A percentile compares a stretch with the other conserved stretches of the same genome.
phyloP scores from a whole-genome alignment of 2,113 vertebrate species.

The Turdus rufiventris region DNA sequence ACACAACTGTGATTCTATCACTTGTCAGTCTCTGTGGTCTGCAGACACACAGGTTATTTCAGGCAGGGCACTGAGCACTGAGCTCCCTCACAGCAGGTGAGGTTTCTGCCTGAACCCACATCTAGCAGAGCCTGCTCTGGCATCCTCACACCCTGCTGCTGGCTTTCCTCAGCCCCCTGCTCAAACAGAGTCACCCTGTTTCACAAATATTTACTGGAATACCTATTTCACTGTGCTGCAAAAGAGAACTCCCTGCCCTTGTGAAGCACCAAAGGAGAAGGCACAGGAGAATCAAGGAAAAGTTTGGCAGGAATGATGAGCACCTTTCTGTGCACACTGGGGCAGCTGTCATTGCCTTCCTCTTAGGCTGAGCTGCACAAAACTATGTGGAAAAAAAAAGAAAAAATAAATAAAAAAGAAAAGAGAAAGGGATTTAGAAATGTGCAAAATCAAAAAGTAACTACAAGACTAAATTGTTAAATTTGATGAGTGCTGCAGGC shows the following conservation, averaged over 20 bases:
- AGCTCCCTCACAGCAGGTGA: not conserved
- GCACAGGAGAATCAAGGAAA: not conserved
- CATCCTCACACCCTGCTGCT: not conserved
- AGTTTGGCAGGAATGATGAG: not conserved
- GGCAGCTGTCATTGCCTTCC: not conserved
- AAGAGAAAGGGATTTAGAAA: not conserved
- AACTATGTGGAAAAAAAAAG: fast-evolving
- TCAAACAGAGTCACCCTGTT: not conserved
- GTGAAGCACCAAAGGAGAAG: not conserved
- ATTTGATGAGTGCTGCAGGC: not conserved
- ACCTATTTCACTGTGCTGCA: not conserved
- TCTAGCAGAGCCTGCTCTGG: not conserved
- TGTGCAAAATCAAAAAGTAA: not conserved
- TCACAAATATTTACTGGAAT: not conserved
- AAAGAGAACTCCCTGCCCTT: not conserved
- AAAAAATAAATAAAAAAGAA: not conserved
- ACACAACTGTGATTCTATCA: not conserved
- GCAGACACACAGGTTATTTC: not conserved
- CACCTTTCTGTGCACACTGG: not conserved
- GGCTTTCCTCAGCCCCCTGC: not conserved
- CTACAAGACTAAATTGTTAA: not conserved
- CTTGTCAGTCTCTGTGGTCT: not conserved
- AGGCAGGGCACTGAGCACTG: not conserved
- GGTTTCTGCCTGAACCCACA: not conserved
- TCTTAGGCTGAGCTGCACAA: not conserved